Base-by-base conservation (phyloP, 2,113 vertebrate genomes). In the Geococcyx californianus region DNA sequence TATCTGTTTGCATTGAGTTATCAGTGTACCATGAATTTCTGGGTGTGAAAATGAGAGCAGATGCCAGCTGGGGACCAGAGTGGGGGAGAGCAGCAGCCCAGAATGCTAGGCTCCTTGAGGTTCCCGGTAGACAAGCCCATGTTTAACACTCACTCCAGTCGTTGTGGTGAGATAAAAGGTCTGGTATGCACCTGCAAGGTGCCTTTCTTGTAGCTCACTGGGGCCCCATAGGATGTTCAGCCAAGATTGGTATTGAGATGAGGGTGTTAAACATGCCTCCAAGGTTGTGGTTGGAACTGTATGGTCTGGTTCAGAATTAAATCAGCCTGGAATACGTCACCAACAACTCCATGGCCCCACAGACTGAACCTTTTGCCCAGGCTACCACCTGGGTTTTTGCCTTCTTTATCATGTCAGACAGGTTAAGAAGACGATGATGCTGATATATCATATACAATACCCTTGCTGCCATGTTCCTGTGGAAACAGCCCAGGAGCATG, bases 11-110 rank as follows among this genome's bases (percentile, higher is more conserved):
- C 33, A 15, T 28, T 91, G 25, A 74, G 62, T 93, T 91, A 21
- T 55, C 91, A 80, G 51, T 74, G 91, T 88, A 73, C 76, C 87
- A 70, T 74, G 79, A 92, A 93, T 55, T 93, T 87, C 55, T 70
- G 54, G 60, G 62, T 0, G 0, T 76, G 55, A 0, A 0, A 40
- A 76, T 51, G 21, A 49, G 34, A 29, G 42, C 56, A 63, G 38
- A 17, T n/a, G 56, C 47, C 45, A 74, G 42, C 42, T 89, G 83
- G 59, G 59, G 67, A 80, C 16, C 38, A 33, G 16, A 62, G 24
- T 8, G n/a, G 44, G 21, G 55, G n/a, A 79, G 17, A 83, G 45
- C 17, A 28, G 33, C n/a, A n/a, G n/a, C n/a, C n/a, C n/a, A 36
- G 40, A 74, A 38, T 38, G 11, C 12, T 0, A 0, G 14, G 23